Conservation (phyloP, 2,888 invertebrate genomes). For the Cerastis rubricosa region DNA sequence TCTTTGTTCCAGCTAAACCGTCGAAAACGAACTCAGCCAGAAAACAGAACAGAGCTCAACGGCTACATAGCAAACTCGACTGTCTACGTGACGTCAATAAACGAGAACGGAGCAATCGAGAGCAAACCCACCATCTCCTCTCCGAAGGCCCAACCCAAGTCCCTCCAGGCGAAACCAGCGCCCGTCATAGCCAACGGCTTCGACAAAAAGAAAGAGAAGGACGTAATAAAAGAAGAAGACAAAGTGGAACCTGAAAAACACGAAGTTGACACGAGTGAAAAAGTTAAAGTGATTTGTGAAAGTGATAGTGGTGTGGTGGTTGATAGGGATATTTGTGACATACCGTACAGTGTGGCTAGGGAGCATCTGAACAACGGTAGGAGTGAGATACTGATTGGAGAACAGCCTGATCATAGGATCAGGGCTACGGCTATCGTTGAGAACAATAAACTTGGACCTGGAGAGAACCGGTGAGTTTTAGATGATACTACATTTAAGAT, state of each 20-base stretch:
- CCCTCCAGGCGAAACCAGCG: constrained; percentile 86
- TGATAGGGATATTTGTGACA: constrained; percentile 88
- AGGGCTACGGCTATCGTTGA: constrained; percentile 92
- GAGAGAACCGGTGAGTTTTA: constrained; percentile 90
- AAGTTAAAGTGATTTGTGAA: constrained; percentile 77
- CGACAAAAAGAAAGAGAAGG: constrained; percentile 76
- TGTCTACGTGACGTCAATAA: constrained; percentile 95
- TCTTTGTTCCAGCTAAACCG: constrained; percentile 91
- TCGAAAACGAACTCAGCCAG: constrained; percentile 89
- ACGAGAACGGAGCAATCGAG: constrained; percentile 88
- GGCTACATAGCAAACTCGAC: constrained; percentile 95
- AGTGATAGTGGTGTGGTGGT: constrained; percentile 78
- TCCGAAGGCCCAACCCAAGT: constrained; percentile 86
- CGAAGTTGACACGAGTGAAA: constrained; percentile 87
- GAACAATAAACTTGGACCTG: constrained; percentile 90
- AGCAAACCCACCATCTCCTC: constrained; percentile 87
- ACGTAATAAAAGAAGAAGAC: constrained; percentile 74
- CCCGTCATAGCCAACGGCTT: constrained; percentile 87
- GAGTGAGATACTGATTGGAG: constrained; percentile 94
- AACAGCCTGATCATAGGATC: constrained; percentile 91
- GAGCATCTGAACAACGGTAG: constrained; percentile 92
- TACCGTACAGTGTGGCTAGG: constrained; percentile 82
- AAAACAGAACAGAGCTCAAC: constrained; percentile 92
- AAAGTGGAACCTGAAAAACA: constrained; percentile 83
- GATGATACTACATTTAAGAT: constrained; percentile 9